A percentile compares a stretch with the other conserved stretches of the same genome.
Evolutionary conservation across 2,888 invertebrate genomes (phyloP).

Genomic region (Creontiades dilutus): DNA sequence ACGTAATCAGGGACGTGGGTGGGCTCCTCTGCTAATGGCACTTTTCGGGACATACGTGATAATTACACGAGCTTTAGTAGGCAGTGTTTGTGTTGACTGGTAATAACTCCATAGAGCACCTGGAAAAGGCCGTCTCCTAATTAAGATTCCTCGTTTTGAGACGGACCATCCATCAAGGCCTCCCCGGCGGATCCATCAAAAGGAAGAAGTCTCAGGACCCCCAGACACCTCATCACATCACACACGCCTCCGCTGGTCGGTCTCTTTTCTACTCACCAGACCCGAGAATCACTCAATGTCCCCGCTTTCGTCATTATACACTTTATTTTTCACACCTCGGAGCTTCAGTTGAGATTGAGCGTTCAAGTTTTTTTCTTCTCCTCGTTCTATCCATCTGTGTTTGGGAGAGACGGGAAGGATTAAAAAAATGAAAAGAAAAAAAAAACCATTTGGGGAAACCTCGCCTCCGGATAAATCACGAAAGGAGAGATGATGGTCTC

Average conservation of each 20-base stretch:
- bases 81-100: slow-evolving; percentile 73
- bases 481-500: neutral
- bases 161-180: slow-evolving; percentile 66
- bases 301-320: slow-evolving; percentile 62
- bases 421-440: neutral
- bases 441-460: neutral
- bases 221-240: slow-evolving; percentile 55
- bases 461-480: slow-evolving; percentile 23
- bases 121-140: slow-evolving; percentile 58
- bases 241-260: slow-evolving; percentile 63
- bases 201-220: neutral
- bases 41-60: slow-evolving; percentile 52
- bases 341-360: slow-evolving; percentile 51
- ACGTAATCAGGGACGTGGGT: slow-evolving; percentile 51
- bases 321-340: slow-evolving; percentile 70
- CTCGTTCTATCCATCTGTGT: neutral
- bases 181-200: slow-evolving; percentile 17
- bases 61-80: slow-evolving; percentile 66
- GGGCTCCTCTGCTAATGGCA: slow-evolving; percentile 48
- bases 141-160: slow-evolving; percentile 70
- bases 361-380: slow-evolving; percentile 34
- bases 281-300: slow-evolving; percentile 72
- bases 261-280: slow-evolving; percentile 47
- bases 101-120: slow-evolving; percentile 73
- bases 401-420: slow-evolving; percentile 1